Evolutionary conservation across 2,888 invertebrate genomes (phyloP), one percentile per base, ranked within the genome.

Genomic region (Zaprionus obscuricornis): DNA sequence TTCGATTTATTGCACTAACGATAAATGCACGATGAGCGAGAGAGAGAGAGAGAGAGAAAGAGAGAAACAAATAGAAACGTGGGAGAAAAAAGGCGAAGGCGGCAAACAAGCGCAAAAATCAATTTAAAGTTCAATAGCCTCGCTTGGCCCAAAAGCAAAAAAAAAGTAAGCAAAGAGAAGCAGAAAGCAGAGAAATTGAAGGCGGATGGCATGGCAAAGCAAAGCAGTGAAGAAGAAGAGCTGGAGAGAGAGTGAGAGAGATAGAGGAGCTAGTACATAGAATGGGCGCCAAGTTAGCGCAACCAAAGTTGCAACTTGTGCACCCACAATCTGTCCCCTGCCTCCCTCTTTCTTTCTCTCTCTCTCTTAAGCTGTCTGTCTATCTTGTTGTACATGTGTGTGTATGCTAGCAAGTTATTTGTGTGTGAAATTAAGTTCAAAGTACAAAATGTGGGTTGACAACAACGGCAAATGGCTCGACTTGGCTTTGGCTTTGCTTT

Each of bases 81-180:
- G n/a, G n/a, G n/a, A n/a, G n/a, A n/a, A n/a, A n/a, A n/a, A n/a
- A n/a, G n/a, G n/a, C n/a, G n/a, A n/a, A n/a, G n/a, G 57, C 43
- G 55, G 63, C 68, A 64, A 71, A 55, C 71, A 59, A 70, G 74
- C 72, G 49, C 66, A 82, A 81, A 81, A 85, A 85, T 81, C 85
- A 81, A 85, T 81, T 81, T 73, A 74, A 82, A 73, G 81, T 81
- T 81, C 81, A 81, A 81, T 81, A 81, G 68, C 85, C 81, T 79
- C 69, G 55, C 57, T 67, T 72, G 71, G 73, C 73, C 71, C 73
- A 49, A 59, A 71, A 71, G 55, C 22, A 62, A 45, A 27, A 33
- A 42, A 45, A 51, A 49, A 33, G 36, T 46, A 37, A 22, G 45
- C 65, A 59, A 55, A 55, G 47, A 16, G 50, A 50, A 13, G 33